phyloP scores from a whole-genome alignment of 1,140 invertebrate species.

The Babylonia areolata region DNA sequence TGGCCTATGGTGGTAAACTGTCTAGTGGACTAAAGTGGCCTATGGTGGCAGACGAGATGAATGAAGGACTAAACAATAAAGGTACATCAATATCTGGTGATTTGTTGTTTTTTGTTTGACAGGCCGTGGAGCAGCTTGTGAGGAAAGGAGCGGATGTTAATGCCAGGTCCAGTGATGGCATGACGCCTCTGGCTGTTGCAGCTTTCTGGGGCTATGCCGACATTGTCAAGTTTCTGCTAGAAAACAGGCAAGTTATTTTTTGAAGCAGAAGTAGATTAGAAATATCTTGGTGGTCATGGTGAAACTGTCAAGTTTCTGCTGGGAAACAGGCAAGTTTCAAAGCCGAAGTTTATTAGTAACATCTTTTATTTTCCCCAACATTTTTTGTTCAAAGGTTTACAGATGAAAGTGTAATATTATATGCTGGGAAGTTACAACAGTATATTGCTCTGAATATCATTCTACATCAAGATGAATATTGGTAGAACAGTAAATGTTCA shows the following conservation, averaged over 20 bases:
- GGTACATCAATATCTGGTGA: not conserved
- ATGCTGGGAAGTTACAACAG: no score
- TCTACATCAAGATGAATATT: no score
- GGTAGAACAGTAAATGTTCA: no score
- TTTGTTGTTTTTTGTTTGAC: conserved; percentile 24
- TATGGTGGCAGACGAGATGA: not conserved
- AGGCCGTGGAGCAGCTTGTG: conserved; percentile 57
- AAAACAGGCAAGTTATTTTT: conserved; percentile 60
- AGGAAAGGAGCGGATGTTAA: conserved; percentile 58
- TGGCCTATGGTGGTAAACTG: no score
- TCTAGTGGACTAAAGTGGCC: no score
- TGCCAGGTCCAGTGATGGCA: conserved; percentile 62
- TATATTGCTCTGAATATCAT: no score
- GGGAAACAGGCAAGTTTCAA: no score
- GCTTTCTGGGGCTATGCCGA: conserved; percentile 74
- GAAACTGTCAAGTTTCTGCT: no score
- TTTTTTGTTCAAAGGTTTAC: not conserved
- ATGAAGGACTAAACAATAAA: not conserved
- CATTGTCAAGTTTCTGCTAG: conserved; percentile 62
- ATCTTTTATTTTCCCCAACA: not conserved
- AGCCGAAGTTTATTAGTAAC: not conserved
- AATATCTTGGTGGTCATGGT: no score
- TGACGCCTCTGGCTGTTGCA: conserved; percentile 69
- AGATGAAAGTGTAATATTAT: not conserved
- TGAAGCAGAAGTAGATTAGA: no score